A percentile compares a stretch with the other conserved stretches of the same genome.
Conservation (phyloP, 64 coral and sea anemone genomes). For the Platygyra sinensis region DNA sequence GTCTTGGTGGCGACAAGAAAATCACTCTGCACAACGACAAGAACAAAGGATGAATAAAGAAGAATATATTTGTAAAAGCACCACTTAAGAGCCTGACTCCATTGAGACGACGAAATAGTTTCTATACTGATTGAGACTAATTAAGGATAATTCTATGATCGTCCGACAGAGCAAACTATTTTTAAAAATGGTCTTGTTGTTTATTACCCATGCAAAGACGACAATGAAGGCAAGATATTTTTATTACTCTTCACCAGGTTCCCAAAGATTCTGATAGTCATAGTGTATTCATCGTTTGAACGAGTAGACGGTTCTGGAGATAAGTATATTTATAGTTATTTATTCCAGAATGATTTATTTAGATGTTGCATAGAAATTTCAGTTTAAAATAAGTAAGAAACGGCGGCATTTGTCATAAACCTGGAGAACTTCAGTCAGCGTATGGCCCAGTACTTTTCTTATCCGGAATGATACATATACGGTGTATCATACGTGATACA, state of each 20-base stretch:
- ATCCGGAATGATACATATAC: background rate
- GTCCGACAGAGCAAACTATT: background rate
- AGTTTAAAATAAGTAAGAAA: too few relatives aligned
- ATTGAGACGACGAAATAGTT: background rate
- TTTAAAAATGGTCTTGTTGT: background rate
- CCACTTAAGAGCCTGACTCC: background rate
- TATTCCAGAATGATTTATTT: too few relatives aligned
- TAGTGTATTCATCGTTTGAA: background rate
- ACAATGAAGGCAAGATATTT: background rate
- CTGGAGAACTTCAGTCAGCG: background rate
- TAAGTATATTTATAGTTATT: too few relatives aligned
- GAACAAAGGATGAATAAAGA: background rate
- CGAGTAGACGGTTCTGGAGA: background rate
- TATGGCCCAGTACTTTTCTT: background rate
- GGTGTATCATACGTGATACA: background rate
- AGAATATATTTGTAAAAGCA: slow-evolving; percentile 9
- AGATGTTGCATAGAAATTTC: too few relatives aligned
- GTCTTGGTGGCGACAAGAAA: background rate
- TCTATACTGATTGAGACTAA: background rate
- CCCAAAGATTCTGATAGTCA: background rate
- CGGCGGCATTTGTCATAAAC: too few relatives aligned
- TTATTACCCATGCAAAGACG: background rate
- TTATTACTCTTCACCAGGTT: background rate
- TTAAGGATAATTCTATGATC: background rate
- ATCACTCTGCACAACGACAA: background rate